Conservation (phyloP, 2,797 vertebrate genomes). For the Phataginus tricuspis region DNA sequence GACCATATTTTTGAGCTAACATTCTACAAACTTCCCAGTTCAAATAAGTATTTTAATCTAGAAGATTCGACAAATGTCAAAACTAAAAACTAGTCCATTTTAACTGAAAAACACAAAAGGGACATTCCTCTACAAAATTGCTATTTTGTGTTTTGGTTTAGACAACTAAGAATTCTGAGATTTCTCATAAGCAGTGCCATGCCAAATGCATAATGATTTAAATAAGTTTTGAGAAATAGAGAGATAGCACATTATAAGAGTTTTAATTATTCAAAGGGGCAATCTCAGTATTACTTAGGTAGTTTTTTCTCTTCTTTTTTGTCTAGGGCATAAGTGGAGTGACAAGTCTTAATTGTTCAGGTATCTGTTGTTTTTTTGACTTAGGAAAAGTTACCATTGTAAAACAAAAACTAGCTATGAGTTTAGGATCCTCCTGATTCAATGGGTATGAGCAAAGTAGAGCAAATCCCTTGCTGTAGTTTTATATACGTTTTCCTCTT, state of each 20-base stretch:
- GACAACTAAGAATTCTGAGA: slow-evolving; percentile 39
- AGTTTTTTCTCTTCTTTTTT: slow-evolving; percentile 19
- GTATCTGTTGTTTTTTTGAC: neutral
- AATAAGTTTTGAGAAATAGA: neutral
- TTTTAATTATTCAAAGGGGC: neutral
- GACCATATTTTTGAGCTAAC: slow-evolving; percentile 86
- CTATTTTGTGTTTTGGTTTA: slow-evolving; percentile 36
- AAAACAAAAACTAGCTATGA: slow-evolving; percentile 6
- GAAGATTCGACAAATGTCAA: slow-evolving; percentile 78
- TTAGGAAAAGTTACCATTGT: neutral
- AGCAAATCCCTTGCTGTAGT: neutral
- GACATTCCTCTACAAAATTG: slow-evolving; percentile 38
- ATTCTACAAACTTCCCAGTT: slow-evolving; percentile 78
- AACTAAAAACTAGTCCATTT: slow-evolving; percentile 51
- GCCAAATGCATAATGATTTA: slow-evolving; percentile 25
- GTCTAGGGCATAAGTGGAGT: neutral
- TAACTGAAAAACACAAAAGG: slow-evolving; percentile 4
- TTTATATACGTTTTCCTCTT: neutral
- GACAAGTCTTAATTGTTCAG: neutral
- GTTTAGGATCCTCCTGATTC: neutral
- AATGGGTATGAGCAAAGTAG: neutral
- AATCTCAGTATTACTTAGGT: neutral
- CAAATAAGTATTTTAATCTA: slow-evolving; percentile 83
- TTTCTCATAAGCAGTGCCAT: neutral
- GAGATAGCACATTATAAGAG: neutral